A percentile compares a stretch with the other conserved stretches of the same genome.
These are phyloP conservation scores for Gymnopithys bicolor DNA, from an alignment of 2,797 vertebrate species.

Conservation along the genomic window DNA sequence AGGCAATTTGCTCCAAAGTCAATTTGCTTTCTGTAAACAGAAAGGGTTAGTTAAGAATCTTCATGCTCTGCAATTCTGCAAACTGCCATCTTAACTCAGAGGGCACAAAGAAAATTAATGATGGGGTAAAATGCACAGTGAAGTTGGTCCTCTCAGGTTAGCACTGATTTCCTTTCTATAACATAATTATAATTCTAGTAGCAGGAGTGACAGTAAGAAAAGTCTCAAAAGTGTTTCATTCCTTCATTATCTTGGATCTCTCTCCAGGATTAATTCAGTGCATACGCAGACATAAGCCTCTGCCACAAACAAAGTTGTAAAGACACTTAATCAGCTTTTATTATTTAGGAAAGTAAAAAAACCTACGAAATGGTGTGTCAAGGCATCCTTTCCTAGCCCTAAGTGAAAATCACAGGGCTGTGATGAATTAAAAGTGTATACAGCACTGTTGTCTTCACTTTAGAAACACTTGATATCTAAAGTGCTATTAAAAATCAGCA, in stretches of 20 bases:
- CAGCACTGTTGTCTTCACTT: background rate
- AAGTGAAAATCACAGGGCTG: background rate
- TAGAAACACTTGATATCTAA: background rate
- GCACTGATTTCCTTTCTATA: constrained; percentile 71
- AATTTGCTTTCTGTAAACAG: constrained; percentile 76
- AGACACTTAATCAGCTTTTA: constrained; percentile 45
- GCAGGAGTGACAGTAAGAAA: constrained; percentile 51
- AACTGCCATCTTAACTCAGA: constrained; percentile 43
- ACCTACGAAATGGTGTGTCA: background rate
- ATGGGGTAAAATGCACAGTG: constrained; percentile 57
- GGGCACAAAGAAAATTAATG: constrained; percentile 69
- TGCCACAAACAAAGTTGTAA: constrained; percentile 10
- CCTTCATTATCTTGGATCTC: constrained; percentile 55
- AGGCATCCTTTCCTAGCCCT: background rate
- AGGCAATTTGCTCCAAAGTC: constrained; percentile 74
- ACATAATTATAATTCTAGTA: constrained; percentile 61
- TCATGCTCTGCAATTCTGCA: constrained; percentile 45
- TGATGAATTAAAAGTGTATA: background rate
- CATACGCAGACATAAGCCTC: background rate
- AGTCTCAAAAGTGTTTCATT: constrained; percentile 62
- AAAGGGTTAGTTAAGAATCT: constrained; percentile 66
- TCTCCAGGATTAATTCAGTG: constrained; percentile 29
- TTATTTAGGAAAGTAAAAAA: background rate
- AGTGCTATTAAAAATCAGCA: background rate
- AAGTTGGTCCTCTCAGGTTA: constrained; percentile 60